Base-by-base conservation (phyloP, 2,888 invertebrate genomes). In the Agrenia bidenticulata region DNA sequence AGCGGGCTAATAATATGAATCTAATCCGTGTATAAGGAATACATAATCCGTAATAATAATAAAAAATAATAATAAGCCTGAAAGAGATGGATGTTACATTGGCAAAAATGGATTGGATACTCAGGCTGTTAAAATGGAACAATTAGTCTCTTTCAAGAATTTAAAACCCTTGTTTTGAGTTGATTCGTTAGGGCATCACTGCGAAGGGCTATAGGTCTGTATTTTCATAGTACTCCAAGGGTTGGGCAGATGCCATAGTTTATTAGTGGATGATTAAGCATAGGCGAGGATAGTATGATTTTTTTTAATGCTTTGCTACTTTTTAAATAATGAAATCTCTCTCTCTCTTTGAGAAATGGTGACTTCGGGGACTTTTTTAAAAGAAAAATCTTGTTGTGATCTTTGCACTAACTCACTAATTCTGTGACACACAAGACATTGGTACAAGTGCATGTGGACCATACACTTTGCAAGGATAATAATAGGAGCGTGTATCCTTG, bases 121-220 rank as follows among this genome's bases (percentile, higher is more conserved):
- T 56, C 56, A 19, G 19, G 32, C 58, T 63, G 61, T 27, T 49
- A 60, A 64, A 61, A 72, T 54, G 57, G 67, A 45, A 61, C 67
- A 72, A 72, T 72, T 72, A 72, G 72, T 72, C 72, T 72, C 69
- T 69, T 72, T 72, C 72, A 62, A 62, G 45, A 56, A 24, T 55
- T 24, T 32, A 5, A 56, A 51, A 32, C 45, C 42, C 45, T 57
- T 57, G 57, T 57, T 57, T 57, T 57, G 57, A 57, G 57, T 57
- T 27, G 41, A 37, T 41, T 21, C 32, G 32, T 32, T 32, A n/a
- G n/a, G n/a, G n/a, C n/a, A n/a, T n/a, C n/a, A n/a, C n/a, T n/a
- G n/a, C n/a, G n/a, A n/a, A n/a, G n/a, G n/a, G n/a, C n/a, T n/a
- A n/a, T n/a, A n/a, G n/a, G n/a, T n/a, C n/a, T n/a, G n/a, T n/a